Percentiles rank a stretch among this genome's conserved stretches.
Evolutionary conservation across 1,140 invertebrate genomes (phyloP).

Genomic region (Sminthurinus signatus): DNA sequence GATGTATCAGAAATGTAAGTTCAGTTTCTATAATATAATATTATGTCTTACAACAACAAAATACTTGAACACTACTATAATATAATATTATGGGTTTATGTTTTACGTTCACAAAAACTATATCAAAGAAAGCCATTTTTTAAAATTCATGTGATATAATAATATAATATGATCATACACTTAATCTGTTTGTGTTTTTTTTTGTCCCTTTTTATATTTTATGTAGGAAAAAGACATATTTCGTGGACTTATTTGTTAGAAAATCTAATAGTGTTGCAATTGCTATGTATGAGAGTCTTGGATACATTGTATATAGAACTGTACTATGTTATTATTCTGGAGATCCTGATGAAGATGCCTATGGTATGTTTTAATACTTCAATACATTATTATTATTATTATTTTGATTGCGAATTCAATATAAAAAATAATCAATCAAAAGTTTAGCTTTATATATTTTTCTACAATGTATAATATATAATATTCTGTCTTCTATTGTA

Average conservation of each 20-base stretch:
- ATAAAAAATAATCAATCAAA: background rate
- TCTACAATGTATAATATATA: too few species aligned
- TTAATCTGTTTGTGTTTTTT: too few species aligned
- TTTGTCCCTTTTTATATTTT: background rate
- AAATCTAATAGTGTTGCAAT: conserved; percentile 96
- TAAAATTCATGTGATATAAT: too few species aligned
- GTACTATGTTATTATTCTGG: conserved; percentile 97
- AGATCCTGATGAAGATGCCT: conserved; percentile 96
- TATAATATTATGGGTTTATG: too few species aligned
- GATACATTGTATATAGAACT: conserved; percentile 93
- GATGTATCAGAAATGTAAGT: conserved; percentile 88
- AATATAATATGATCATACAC: too few species aligned
- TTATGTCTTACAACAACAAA: too few species aligned
- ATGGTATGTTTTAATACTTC: conserved; percentile 60
- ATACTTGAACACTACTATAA: too few species aligned
- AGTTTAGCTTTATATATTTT: too few species aligned
- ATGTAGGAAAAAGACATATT: conserved; percentile 87
- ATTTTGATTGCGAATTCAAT: too few species aligned
- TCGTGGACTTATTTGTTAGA: conserved; percentile 98
- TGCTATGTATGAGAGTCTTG: conserved; percentile 93
- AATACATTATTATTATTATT: conserved; percentile 21
- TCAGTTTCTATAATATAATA: background rate
- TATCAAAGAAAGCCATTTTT: too few species aligned
- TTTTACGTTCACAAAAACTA: background rate
- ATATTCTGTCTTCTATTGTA: too few species aligned